phyloP scores from a whole-genome alignment of 2,113 vertebrate genomes.

The Calidris pugnax region DNA sequence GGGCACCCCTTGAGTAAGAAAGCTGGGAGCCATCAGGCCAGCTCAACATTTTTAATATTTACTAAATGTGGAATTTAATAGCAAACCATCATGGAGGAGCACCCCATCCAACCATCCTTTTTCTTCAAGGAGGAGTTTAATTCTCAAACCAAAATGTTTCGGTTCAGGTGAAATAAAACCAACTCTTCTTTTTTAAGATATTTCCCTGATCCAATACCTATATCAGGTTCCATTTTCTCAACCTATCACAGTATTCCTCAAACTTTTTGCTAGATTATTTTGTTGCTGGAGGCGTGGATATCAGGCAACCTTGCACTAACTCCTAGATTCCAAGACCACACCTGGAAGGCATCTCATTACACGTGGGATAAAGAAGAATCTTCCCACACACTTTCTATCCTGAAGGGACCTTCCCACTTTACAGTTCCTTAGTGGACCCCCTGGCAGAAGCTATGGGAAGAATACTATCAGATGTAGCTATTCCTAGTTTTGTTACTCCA shows the following conservation, averaged over 20 bases:
- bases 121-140: neutral
- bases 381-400: neutral
- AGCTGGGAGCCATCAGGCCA: neutral
- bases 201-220: neutral
- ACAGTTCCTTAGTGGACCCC: neutral
- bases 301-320: neutral
- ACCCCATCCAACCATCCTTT: neutral
- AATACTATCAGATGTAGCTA: neutral
- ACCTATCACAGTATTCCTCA: neutral
- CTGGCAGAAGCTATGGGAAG: neutral
- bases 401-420: neutral
- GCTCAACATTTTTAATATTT: neutral
- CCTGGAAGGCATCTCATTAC: neutral
- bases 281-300: neutral
- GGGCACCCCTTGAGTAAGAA: neutral
- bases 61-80: neutral
- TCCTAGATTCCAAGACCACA: neutral
- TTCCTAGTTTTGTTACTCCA: neutral
- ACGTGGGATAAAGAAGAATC: rapidly evolving
- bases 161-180: neutral
- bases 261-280: neutral
- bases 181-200: neutral
- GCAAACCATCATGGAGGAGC: neutral
- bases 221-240: neutral
- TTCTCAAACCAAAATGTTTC: neutral